Conservation (phyloP, 2,888 invertebrate species). For the Cyclophora albipunctata region DNA sequence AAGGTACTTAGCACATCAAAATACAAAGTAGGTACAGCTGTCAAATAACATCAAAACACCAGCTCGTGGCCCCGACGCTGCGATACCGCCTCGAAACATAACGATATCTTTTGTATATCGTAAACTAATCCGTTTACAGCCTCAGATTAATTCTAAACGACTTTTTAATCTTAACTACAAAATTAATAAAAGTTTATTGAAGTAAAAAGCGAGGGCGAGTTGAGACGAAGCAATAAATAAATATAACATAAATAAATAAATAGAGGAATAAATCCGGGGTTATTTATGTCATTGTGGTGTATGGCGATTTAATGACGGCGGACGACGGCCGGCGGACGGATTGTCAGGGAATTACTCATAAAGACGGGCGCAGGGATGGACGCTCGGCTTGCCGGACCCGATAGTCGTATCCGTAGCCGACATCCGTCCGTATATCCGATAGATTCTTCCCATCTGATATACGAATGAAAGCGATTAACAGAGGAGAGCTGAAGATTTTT, state of each 20-base stretch:
- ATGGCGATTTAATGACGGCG: constrained; percentile 53
- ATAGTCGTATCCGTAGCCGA: too few relatives aligned
- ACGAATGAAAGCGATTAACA: too few relatives aligned
- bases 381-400: not conserved
- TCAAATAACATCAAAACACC: too few relatives aligned
- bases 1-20: too few relatives aligned
- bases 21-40: too few relatives aligned
- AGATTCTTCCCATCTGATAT: too few relatives aligned
- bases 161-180: constrained; percentile 21
- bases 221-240: constrained; percentile 33
- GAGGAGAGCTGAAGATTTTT: too few relatives aligned
- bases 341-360: constrained; percentile 42
- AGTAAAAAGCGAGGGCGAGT: constrained; percentile 20
- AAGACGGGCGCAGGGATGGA: constrained; percentile 17
- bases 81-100: not conserved
- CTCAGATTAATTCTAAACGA: constrained; percentile 20
- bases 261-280: constrained; percentile 49
- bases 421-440: too few relatives aligned
- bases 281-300: constrained; percentile 51
- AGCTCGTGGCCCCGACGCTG: too few relatives aligned
- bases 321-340: constrained; percentile 38
- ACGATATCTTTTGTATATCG: constrained; percentile 1
- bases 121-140: constrained; percentile 18
- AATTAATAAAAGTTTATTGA: constrained; percentile 25
- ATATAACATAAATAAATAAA: constrained; percentile 50